phyloP scores from a whole-genome alignment of 2,888 invertebrate genomes.

The Nasonovia ribisnigri region DNA sequence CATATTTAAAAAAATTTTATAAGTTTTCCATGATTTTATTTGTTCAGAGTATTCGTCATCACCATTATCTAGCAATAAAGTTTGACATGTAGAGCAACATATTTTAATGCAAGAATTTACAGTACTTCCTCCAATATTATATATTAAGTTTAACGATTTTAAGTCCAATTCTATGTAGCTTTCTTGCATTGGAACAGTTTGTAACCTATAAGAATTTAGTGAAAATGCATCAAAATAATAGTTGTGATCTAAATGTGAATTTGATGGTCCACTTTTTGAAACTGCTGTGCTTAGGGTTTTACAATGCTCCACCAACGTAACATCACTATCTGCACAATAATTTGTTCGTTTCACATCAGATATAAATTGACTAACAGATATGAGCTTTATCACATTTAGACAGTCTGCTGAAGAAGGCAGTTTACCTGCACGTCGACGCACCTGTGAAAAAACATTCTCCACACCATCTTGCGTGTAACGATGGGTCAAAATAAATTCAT shows the following conservation, averaged over 20 bases:
- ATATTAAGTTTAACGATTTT: neutral
- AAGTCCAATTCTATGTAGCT: neutral
- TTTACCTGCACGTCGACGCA: neutral
- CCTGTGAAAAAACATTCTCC: neutral
- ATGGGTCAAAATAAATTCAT: neutral
- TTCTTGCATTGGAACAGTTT: slow-evolving; percentile 10
- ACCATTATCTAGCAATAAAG: neutral
- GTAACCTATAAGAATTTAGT: neutral
- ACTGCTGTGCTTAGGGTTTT: neutral
- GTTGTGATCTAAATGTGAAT: neutral
- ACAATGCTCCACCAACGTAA: neutral
- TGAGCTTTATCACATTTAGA: neutral
- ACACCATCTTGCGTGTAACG: neutral
- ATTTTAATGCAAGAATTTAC: neutral
- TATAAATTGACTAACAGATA: neutral
- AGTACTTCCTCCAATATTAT: neutral
- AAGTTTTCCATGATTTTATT: neutral
- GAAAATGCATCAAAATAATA: neutral
- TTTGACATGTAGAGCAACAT: neutral
- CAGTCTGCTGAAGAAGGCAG: neutral
- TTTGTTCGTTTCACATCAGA: neutral
- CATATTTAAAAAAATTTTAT: neutral
- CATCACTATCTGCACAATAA: neutral
- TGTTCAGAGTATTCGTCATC: neutral
- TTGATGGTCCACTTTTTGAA: neutral